Evolutionary conservation across 1,140 invertebrate genomes (phyloP).

Genomic region (Drosophila ogumai): DNA sequence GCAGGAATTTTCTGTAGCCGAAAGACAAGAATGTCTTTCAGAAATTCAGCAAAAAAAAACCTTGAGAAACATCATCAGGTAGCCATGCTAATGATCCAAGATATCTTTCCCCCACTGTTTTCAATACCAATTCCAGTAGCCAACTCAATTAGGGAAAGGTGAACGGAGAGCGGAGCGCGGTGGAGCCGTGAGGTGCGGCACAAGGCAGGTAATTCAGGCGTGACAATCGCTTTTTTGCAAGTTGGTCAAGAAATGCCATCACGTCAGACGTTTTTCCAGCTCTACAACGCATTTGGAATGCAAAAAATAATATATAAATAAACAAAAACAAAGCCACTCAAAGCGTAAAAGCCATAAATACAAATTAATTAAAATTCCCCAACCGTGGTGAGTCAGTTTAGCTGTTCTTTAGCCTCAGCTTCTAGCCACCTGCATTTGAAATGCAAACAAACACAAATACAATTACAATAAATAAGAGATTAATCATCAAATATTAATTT

Average conservation of each 20-base stretch:
- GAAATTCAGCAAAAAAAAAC: slow-evolving; percentile 12
- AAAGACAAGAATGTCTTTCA: not conserved
- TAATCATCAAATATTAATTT: slow-evolving; percentile 23
- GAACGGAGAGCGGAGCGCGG: not conserved
- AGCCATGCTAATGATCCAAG: slow-evolving; percentile 46
- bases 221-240: slow-evolving; percentile 35
- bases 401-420: slow-evolving; percentile 11
- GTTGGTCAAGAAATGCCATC: slow-evolving; percentile 67
- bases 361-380: slow-evolving; percentile 37
- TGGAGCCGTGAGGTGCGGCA: slow-evolving; percentile 11
- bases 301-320: slow-evolving; percentile 9
- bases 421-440: slow-evolving; percentile 20
- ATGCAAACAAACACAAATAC: slow-evolving; percentile 10
- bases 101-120: slow-evolving; percentile 13
- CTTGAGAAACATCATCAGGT: slow-evolving; percentile 32
- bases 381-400: slow-evolving; percentile 24
- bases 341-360: slow-evolving; percentile 14
- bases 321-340: slow-evolving; percentile 1
- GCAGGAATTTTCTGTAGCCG: not conserved
- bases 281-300: slow-evolving; percentile 27
- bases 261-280: slow-evolving; percentile 47
- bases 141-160: slow-evolving; percentile 36
- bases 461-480: slow-evolving; percentile 8
- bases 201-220: slow-evolving; percentile 29
- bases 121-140: slow-evolving; percentile 48